A percentile compares a stretch with the other conserved stretches of the same genome.
These are phyloP conservation scores for Salminus brasiliensis DNA, from an alignment of 2,113 vertebrate species.

Conservation along the genomic window DNA sequence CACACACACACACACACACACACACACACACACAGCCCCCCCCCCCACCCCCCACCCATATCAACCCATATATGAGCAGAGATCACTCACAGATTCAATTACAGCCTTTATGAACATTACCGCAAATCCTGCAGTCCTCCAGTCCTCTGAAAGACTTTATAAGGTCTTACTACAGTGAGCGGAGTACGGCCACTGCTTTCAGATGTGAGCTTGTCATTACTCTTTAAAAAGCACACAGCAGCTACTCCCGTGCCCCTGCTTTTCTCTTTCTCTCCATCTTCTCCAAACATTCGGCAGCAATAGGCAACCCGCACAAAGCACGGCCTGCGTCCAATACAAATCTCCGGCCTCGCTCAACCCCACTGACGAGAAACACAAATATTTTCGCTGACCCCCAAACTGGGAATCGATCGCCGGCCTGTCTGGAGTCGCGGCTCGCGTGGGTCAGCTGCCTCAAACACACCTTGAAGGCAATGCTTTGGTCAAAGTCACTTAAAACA, in stretches of 20 bases:
- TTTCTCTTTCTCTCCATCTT: background rate
- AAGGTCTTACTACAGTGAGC: slow-evolving; percentile 7
- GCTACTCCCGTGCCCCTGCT: background rate
- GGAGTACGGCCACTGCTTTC: background rate
- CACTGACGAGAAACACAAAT: slow-evolving; percentile 45
- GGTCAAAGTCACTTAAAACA: background rate
- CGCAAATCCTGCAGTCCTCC: background rate
- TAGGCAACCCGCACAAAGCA: slow-evolving; percentile 13
- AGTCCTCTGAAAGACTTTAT: slow-evolving; percentile 1
- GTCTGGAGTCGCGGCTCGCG: background rate
- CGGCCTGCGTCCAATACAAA: slow-evolving; percentile 39
- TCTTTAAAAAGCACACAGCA: background rate
- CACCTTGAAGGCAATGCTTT: slow-evolving; percentile 4
- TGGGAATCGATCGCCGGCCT: slow-evolving; percentile 37
- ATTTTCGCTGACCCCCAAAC: slow-evolving; percentile 41
- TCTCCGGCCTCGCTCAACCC: slow-evolving; percentile 29
- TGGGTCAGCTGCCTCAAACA: background rate
- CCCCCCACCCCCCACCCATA: background rate
- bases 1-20: too few species aligned
- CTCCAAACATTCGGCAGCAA: background rate
- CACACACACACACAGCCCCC: too few species aligned
- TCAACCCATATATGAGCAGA: background rate
- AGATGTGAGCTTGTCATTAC: background rate
- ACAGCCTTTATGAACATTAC: slow-evolving; percentile 23
- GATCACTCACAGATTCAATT: slow-evolving; percentile 44